phyloP scores from a whole-genome alignment of 1,140 invertebrate genomes.

The Drosophila lacertosa region DNA sequence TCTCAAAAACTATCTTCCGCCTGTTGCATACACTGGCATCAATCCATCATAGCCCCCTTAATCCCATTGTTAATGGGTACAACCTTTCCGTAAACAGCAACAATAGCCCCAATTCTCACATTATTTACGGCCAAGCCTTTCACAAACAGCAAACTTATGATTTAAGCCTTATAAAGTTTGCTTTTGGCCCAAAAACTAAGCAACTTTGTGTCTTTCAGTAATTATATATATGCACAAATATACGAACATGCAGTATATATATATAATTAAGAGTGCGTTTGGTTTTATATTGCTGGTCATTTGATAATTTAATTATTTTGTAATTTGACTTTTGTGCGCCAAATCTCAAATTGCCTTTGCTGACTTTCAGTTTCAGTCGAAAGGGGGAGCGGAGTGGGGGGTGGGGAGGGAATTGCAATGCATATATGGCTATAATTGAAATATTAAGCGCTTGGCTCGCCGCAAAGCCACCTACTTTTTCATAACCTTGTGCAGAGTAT shows the following conservation, averaged over 20 bases:
- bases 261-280: slow-evolving; percentile 5
- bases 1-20: no score
- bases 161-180: slow-evolving; percentile 20
- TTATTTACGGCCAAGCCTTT: slow-evolving; percentile 59
- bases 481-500: slow-evolving; percentile 67
- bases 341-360: slow-evolving; percentile 64
- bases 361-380: slow-evolving; percentile 71
- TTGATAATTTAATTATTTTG: slow-evolving; percentile 61
- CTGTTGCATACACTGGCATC: neutral
- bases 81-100: slow-evolving; percentile 12
- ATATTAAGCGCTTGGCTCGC: slow-evolving; percentile 41
- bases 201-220: slow-evolving; percentile 1
- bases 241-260: neutral
- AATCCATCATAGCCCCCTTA: neutral
- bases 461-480: slow-evolving; percentile 66
- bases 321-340: slow-evolving; percentile 34
- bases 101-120: slow-evolving; percentile 69
- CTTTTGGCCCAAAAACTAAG: slow-evolving; percentile 26
- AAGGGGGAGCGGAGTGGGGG: neutral
- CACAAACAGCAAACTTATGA: slow-evolving; percentile 43
- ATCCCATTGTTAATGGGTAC: neutral
- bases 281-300: slow-evolving; percentile 55
- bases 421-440: slow-evolving; percentile 28
- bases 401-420: slow-evolving; percentile 16
- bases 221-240: neutral